Conservation (phyloP, 2,113 vertebrate species). For the Peromyscus californicus region DNA sequence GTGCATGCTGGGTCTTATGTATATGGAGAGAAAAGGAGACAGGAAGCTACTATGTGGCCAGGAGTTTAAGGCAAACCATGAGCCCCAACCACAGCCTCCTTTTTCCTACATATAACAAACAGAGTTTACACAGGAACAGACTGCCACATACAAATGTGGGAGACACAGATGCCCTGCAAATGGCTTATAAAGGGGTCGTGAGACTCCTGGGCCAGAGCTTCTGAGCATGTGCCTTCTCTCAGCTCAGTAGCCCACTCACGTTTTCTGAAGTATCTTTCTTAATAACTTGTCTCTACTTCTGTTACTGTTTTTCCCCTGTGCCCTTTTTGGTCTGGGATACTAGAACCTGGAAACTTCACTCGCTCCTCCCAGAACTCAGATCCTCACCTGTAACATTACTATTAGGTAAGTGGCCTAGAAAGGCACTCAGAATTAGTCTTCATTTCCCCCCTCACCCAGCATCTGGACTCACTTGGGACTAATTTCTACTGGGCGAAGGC, state of each 20-base stretch:
- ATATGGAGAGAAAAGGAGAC: neutral
- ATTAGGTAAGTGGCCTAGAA: neutral
- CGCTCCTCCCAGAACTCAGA: neutral
- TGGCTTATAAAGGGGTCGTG: neutral
- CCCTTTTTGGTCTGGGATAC: neutral
- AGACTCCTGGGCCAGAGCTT: neutral
- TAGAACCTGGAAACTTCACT: neutral
- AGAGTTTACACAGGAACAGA: neutral
- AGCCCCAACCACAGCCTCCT: neutral
- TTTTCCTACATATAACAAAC: neutral
- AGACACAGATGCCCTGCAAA: neutral
- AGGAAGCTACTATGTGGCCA: neutral
- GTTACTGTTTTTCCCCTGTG: neutral
- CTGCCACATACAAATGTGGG: neutral
- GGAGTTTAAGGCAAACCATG: neutral
- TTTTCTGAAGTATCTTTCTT: neutral
- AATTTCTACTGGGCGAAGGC: neutral
- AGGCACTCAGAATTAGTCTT: neutral
- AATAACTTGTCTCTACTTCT: neutral
- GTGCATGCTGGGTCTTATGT: neutral
- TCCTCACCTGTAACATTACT: neutral
- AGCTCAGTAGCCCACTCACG: neutral
- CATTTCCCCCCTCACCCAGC: neutral
- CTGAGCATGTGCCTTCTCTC: neutral
- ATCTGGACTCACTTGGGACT: conserved; percentile 17